These are phyloP conservation scores for Proales similis DNA, from an alignment of 1,140 invertebrate genomes.

Conservation along the genomic window DNA sequence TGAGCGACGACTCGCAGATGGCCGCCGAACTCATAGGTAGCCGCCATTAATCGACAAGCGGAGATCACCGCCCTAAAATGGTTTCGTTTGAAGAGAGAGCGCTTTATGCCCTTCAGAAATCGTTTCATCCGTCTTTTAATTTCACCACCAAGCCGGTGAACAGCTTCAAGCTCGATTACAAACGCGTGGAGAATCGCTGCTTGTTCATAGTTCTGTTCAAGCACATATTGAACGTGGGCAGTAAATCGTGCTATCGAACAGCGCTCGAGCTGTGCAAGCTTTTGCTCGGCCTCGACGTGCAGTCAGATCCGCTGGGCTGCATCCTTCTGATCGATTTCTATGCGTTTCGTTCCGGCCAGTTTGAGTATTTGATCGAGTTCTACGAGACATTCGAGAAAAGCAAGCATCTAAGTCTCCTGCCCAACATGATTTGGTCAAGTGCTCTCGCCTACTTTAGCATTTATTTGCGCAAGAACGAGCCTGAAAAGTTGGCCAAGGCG, in stretches of 20 bases:
- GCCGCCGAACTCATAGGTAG: constrained; percentile 65
- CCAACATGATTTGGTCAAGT: constrained; percentile 77
- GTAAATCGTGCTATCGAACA: constrained; percentile 59
- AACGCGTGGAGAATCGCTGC: constrained; percentile 70
- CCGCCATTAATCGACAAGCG: background rate
- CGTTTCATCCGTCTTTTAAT: constrained; percentile 73
- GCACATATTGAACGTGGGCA: constrained; percentile 71
- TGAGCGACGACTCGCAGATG: constrained; percentile 70
- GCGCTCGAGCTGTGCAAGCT: constrained; percentile 56
- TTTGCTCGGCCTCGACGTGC: constrained; percentile 68
- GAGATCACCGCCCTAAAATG: constrained; percentile 1
- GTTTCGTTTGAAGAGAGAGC: constrained; percentile 60
- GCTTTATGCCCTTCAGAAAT: constrained; percentile 67
- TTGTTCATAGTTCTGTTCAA: constrained; percentile 77
- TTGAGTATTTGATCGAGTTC: constrained; percentile 68
- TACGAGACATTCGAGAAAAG: constrained; percentile 59
- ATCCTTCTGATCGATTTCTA: constrained; percentile 77
- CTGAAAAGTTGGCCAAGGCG: constrained; percentile 52
- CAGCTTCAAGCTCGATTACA: constrained; percentile 62
- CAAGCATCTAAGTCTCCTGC: constrained; percentile 69
- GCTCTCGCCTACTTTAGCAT: constrained; percentile 67
- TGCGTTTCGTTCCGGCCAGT: constrained; percentile 71
- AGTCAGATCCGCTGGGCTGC: constrained; percentile 71
- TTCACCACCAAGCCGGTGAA: constrained; percentile 51
- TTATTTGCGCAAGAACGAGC: constrained; percentile 40